A percentile compares a stretch with the other conserved stretches of the same genome.
These are phyloP conservation scores for Myotis myotis DNA, from an alignment of 2,797 vertebrate species.

Conservation along the genomic window DNA sequence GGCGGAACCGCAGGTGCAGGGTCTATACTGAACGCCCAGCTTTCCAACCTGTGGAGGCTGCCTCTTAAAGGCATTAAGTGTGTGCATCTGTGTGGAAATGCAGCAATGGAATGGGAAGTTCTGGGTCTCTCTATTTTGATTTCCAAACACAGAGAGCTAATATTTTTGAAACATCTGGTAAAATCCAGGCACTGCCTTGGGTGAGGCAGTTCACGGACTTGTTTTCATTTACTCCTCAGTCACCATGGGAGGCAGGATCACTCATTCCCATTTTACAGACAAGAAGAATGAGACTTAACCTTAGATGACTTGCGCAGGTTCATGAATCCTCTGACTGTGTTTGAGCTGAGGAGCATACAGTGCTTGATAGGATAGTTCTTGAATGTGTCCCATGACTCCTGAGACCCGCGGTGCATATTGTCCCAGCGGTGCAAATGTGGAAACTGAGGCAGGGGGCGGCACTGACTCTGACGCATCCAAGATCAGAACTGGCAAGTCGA, in stretches of 20 bases:
- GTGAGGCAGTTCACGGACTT: background rate
- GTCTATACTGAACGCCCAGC: background rate
- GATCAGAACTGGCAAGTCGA: background rate
- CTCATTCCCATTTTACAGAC: background rate
- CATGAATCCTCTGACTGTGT: background rate
- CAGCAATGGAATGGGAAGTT: background rate
- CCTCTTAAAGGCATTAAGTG: background rate
- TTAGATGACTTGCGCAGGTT: background rate
- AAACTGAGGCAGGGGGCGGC: background rate
- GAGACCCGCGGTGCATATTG: background rate
- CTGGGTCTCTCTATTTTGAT: background rate
- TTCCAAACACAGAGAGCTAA: background rate
- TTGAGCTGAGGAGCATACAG: background rate
- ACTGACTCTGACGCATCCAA: background rate
- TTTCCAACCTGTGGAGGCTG: background rate
- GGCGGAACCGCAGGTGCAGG: fast-evolving
- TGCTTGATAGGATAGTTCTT: background rate
- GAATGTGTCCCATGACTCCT: background rate
- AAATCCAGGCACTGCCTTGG: background rate
- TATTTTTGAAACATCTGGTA: background rate
- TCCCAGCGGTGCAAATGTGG: background rate
- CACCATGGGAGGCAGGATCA: background rate
- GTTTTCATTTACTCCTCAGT: background rate
- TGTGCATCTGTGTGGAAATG: background rate
- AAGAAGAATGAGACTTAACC: background rate